These are phyloP conservation scores for Scortum barcoo DNA, from an alignment of 2,113 vertebrate genomes.

Conservation along the genomic window DNA sequence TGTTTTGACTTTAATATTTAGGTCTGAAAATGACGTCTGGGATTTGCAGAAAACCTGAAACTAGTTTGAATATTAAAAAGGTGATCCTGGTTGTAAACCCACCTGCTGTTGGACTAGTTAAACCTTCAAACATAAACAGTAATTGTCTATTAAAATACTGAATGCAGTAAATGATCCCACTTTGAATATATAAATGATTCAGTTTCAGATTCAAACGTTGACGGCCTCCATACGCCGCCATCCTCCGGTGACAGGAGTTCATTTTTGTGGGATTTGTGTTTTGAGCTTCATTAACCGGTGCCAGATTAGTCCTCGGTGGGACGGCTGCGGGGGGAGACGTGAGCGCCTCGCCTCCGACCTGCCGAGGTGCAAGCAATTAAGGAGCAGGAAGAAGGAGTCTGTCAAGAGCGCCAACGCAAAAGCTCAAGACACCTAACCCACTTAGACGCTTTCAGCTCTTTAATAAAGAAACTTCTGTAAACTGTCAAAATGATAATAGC, in stretches of 20 bases:
- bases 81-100: too few species aligned
- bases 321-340: constrained; percentile 24
- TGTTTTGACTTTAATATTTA: too few species aligned
- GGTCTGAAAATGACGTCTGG: too few species aligned
- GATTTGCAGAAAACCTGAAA: too few species aligned
- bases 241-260: constrained; percentile 10
- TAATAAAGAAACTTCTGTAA: constrained; percentile 83
- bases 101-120: too few species aligned
- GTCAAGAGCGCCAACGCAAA: constrained; percentile 65
- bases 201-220: background rate
- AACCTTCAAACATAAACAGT: background rate
- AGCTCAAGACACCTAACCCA: constrained; percentile 83
- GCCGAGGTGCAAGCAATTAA: constrained; percentile 82
- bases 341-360: constrained; percentile 73
- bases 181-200: background rate
- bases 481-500: constrained; percentile 82
- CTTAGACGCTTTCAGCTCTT: constrained; percentile 74
- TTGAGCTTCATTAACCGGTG: constrained; percentile 69
- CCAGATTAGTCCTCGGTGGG: constrained; percentile 69
- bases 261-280: constrained; percentile 48
- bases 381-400: constrained; percentile 64
- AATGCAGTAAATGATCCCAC: background rate
- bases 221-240: background rate
- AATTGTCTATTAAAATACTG: too few species aligned
- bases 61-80: too few species aligned